Conservation (phyloP, 2,888 invertebrate species). For the Ctena decussata region DNA sequence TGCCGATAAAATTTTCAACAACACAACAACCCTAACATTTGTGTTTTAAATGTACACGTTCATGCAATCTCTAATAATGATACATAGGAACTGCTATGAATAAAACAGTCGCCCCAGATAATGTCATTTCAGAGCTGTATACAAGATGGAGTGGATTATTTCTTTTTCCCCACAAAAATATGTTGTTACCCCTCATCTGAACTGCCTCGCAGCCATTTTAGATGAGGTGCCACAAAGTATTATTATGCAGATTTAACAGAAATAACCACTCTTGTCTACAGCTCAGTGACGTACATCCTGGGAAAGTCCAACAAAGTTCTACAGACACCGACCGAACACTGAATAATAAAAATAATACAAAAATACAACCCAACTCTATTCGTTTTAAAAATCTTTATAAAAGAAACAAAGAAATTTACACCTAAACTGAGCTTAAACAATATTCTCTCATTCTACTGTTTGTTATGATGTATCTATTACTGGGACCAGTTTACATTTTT, state of each 20-base stretch:
- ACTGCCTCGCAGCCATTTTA: no score
- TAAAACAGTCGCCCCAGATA: neutral
- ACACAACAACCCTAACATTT: neutral
- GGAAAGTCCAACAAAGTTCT: conserved; percentile 3
- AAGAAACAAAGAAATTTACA: conserved; percentile 1
- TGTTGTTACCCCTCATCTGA: no score
- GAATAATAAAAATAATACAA: conserved; percentile 12
- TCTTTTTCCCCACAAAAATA: no score
- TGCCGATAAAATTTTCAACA: neutral
- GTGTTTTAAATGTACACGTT: neutral
- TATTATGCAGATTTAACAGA: no score
- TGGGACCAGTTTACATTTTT: no score
- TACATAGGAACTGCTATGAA: neutral
- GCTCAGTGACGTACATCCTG: neutral
- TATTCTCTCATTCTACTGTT: no score
- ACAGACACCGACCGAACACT: neutral
- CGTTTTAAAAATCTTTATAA: conserved; percentile 3
- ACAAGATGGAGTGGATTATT: no score
- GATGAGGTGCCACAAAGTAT: no score
- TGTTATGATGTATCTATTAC: no score
- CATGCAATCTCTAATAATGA: neutral
- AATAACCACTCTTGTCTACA: no score
- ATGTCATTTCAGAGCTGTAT: no score
- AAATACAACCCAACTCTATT: neutral
- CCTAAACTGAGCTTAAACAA: neutral